phyloP scores from a whole-genome alignment of 1,140 invertebrate genomes.

The Andrena cerasifolii region DNA sequence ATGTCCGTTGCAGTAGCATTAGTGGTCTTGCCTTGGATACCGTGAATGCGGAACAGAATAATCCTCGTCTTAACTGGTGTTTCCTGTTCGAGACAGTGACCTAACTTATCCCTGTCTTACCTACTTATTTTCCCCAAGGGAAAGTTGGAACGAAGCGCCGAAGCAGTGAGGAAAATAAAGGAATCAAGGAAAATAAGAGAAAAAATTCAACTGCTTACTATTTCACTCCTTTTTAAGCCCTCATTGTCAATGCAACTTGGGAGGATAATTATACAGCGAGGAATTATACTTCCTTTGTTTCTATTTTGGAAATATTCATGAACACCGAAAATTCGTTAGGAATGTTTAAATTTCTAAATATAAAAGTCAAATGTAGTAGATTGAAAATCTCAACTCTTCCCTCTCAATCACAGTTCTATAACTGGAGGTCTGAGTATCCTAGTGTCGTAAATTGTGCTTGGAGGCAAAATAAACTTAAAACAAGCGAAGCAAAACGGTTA shows the following conservation, averaged over 20 bases:
- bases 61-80: slow-evolving; percentile 63
- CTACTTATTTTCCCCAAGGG: background rate
- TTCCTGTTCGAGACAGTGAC: slow-evolving; percentile 36
- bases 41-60: slow-evolving; percentile 70
- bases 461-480: no score
- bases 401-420: no score
- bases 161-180: background rate
- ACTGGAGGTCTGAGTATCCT: no score
- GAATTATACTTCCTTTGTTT: no score
- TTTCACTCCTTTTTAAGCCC: background rate
- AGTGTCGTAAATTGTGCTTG: no score
- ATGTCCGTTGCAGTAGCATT: slow-evolving; percentile 68
- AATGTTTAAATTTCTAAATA: no score
- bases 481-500: no score
- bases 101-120: slow-evolving; percentile 1
- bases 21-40: slow-evolving; percentile 56
- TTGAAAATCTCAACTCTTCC: no score
- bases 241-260: background rate
- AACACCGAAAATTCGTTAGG: no score
- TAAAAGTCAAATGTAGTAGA: no score
- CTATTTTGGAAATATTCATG: no score
- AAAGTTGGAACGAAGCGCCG: background rate
- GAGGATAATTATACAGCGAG: no score
- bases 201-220: slow-evolving; percentile 14
- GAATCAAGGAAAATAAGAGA: background rate